These are phyloP conservation scores for Eueremaeus valkanovi DNA, from an alignment of 2,888 invertebrate genomes.

Conservation along the genomic window DNA sequence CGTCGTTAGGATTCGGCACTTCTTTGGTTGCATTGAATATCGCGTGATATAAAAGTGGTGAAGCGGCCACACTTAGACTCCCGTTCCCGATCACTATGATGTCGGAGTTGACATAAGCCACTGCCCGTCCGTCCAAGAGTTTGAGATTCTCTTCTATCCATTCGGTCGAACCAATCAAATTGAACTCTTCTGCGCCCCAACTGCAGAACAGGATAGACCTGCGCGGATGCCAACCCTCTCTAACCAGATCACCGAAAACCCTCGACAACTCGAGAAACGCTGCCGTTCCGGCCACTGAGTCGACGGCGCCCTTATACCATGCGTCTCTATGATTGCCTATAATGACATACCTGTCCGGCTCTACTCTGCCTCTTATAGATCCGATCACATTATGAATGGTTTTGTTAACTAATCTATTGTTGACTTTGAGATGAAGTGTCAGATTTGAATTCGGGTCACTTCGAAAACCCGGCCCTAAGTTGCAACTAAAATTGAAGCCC, in stretches of 20 bases:
- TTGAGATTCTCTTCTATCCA: slow-evolving; percentile 48
- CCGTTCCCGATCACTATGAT: slow-evolving; percentile 46
- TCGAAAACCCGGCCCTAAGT: slow-evolving; percentile 45
- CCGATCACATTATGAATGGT: slow-evolving; percentile 51
- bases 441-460: slow-evolving; percentile 32
- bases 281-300: slow-evolving; percentile 48
- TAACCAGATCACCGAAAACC: slow-evolving; percentile 46
- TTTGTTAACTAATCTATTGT: slow-evolving; percentile 48
- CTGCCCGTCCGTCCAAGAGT: slow-evolving; percentile 46
- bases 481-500: slow-evolving; percentile 46
- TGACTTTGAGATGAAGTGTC: slow-evolving; percentile 48
- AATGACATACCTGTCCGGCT: slow-evolving; percentile 50
- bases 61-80: slow-evolving; percentile 45
- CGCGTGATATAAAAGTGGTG: slow-evolving; percentile 47
- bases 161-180: slow-evolving; percentile 48
- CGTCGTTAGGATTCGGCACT: slow-evolving; percentile 44
- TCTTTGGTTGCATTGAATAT: slow-evolving; percentile 48
- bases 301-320: slow-evolving; percentile 47
- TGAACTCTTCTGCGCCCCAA: slow-evolving; percentile 49
- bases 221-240: slow-evolving; percentile 46
- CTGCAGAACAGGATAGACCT: slow-evolving; percentile 49
- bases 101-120: slow-evolving; percentile 48
- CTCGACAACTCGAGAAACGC: slow-evolving; percentile 47
- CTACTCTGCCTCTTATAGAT: slow-evolving; percentile 51
- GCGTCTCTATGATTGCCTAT: slow-evolving; percentile 48